Evolutionary conservation across 2,888 invertebrate species (phyloP).

Genomic region (Eristalinus aeneus): DNA sequence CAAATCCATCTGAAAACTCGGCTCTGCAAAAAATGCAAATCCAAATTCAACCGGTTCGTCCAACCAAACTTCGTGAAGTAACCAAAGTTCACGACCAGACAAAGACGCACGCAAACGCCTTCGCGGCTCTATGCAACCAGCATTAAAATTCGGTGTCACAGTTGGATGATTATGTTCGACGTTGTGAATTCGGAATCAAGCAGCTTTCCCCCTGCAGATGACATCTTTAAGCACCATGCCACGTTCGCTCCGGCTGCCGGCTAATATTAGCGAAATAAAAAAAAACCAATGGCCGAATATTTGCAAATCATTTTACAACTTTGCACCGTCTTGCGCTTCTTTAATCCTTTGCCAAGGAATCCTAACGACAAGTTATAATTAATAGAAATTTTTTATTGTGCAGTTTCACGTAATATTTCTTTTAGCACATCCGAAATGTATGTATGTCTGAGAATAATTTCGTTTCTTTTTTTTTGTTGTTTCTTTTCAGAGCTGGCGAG

Average conservation of each 20-base stretch:
- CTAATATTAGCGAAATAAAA: neutral
- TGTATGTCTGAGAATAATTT: slow-evolving; percentile 11
- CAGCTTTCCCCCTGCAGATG: neutral
- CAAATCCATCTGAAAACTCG: neutral
- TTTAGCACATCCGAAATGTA: neutral
- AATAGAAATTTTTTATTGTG: neutral
- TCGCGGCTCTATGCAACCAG: neutral
- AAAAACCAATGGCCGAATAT: neutral
- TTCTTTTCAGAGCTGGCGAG: slow-evolving; percentile 49
- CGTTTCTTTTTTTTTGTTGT: slow-evolving; percentile 27
- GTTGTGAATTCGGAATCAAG: neutral
- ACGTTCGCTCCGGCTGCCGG: neutral
- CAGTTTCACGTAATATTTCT: neutral
- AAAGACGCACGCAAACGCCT: neutral
- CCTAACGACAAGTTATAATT: neutral
- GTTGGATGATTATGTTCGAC: neutral
- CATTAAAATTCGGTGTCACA: neutral
- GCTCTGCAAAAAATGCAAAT: neutral
- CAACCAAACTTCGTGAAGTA: neutral
- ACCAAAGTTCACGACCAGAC: neutral
- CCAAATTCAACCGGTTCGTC: neutral
- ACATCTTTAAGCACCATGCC: too few species aligned
- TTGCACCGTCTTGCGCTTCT: neutral
- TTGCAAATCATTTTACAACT: neutral
- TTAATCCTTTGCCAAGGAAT: neutral